Conservation (phyloP, 2,113 vertebrate genomes). For the Probosciger aterrimus region DNA sequence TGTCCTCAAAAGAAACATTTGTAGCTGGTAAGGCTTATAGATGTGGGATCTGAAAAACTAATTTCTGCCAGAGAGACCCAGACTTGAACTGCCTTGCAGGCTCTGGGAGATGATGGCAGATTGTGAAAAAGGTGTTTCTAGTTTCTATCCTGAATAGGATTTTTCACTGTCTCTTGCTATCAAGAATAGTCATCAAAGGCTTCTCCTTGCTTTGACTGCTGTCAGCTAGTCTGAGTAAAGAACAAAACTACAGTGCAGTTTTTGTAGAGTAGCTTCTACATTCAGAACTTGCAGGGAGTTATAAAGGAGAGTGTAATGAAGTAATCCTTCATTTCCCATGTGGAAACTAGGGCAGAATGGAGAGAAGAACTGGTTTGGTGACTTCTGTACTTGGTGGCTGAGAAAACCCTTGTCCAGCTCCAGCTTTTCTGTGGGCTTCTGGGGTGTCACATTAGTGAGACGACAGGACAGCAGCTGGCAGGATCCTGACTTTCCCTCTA, state of each 20-base stretch:
- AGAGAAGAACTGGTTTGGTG: slow-evolving; percentile 20
- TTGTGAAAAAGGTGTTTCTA: neutral
- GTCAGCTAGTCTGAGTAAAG: neutral
- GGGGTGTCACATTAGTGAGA: neutral
- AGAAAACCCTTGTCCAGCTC: neutral
- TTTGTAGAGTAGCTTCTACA: neutral
- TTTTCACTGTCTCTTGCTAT: neutral
- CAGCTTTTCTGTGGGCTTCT: neutral
- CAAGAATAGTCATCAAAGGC: neutral
- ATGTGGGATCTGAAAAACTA: neutral
- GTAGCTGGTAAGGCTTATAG: neutral
- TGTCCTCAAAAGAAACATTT: neutral
- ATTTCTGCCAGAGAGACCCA: neutral
- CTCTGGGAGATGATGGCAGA: neutral
- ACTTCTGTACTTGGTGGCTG: neutral
- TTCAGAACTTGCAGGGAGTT: neutral
- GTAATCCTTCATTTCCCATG: neutral
- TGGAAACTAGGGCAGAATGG: slow-evolving; percentile 1
- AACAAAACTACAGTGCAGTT: neutral
- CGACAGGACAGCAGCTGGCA: neutral
- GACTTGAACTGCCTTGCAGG: neutral
- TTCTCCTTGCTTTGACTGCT: neutral
- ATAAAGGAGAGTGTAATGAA: neutral
- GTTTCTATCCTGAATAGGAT: neutral
- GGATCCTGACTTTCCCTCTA: neutral